These are phyloP conservation scores for Pollenia griseotomentosa DNA, from an alignment of 2,888 invertebrate species.

Conservation along the genomic window DNA sequence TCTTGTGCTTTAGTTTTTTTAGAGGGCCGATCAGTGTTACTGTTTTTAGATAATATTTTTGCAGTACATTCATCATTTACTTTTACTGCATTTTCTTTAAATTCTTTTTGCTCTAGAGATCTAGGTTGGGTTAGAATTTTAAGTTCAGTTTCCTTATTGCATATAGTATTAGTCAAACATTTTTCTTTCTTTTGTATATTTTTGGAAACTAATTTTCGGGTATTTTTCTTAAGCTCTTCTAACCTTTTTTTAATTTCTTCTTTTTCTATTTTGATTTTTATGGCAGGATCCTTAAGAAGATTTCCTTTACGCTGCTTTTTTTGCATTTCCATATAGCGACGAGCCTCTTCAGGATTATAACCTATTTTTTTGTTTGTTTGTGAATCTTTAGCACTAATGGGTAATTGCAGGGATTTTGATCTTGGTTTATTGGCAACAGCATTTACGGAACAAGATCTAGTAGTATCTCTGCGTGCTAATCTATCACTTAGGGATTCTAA, in stretches of 20 bases:
- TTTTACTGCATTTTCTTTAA: background rate
- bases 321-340: conserved; percentile 86
- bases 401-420: conserved; percentile 73
- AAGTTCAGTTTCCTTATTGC: background rate
- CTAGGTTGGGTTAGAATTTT: background rate
- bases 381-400: conserved; percentile 69
- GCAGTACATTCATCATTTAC: background rate
- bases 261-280: conserved; percentile 76
- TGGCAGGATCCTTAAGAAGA: conserved; percentile 78
- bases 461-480: conserved; percentile 43
- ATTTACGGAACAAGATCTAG: conserved; percentile 21
- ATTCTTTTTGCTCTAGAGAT: background rate
- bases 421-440: conserved; percentile 36
- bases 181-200: conserved; percentile 80
- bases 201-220: conserved; percentile 84
- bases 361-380: conserved; percentile 74
- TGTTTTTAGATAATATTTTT: background rate
- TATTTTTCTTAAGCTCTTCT: conserved; percentile 84
- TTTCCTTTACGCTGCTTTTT: conserved; percentile 83
- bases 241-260: conserved; percentile 85
- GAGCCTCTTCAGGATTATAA: conserved; percentile 85
- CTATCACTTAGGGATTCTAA: background rate
- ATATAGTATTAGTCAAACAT: background rate
- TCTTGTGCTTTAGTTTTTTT: background rate
- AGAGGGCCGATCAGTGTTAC: background rate